phyloP scores from a whole-genome alignment of 2,113 vertebrate species.

The Cheirogaleus medius region DNA sequence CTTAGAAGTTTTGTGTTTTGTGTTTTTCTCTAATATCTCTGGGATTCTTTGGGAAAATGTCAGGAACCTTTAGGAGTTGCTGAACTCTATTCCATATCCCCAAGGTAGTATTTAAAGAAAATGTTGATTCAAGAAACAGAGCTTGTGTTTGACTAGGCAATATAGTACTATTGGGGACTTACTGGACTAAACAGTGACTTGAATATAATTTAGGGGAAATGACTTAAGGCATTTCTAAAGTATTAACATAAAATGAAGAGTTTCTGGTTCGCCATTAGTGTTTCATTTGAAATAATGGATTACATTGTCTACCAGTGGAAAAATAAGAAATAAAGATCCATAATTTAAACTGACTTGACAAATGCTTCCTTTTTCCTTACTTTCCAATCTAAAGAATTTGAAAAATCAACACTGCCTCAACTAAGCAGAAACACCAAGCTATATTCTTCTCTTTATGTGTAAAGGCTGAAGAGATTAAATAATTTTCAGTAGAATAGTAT shows the following conservation, averaged over 20 bases:
- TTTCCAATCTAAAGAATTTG: conserved; percentile 20
- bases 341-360: conserved; percentile 5
- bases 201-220: conserved; percentile 25
- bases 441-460: background rate
- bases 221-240: conserved; percentile 41
- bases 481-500: background rate
- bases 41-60: background rate
- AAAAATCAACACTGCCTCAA: background rate
- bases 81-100: background rate
- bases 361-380: conserved; percentile 31
- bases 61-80: background rate
- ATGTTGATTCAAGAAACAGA: conserved; percentile 3
- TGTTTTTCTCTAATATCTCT: background rate
- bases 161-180: conserved; percentile 40
- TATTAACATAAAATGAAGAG: background rate
- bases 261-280: conserved; percentile 16
- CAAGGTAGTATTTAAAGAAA: background rate
- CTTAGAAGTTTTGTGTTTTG: background rate
- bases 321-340: conserved; percentile 40
- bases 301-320: background rate
- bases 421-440: background rate
- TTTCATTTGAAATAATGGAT: conserved; percentile 48
- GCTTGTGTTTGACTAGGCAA: background rate
- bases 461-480: background rate
- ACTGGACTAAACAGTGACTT: conserved; percentile 32